phyloP scores from a whole-genome alignment of 2,797 vertebrate genomes.

The Dallia pectoralis region DNA sequence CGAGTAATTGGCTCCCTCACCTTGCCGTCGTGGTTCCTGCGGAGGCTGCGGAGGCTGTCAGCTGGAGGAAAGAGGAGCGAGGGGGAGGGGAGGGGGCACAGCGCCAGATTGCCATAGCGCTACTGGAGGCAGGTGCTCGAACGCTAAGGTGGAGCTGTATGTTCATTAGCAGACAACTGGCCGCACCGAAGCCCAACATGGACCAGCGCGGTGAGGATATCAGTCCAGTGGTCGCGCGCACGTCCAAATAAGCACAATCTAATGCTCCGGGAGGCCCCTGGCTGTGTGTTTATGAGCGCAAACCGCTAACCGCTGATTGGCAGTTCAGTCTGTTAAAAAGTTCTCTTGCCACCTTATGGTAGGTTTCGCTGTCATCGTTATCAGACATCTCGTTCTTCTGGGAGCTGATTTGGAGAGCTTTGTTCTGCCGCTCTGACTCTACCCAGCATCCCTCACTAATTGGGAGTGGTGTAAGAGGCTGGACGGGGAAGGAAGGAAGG shows the following conservation, averaged over 20 bases:
- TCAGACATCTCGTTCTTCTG: constrained; percentile 37
- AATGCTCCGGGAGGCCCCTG: background rate
- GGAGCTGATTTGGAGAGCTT: constrained; percentile 54
- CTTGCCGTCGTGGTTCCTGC: constrained; percentile 35
- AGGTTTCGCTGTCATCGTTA: constrained; percentile 39
- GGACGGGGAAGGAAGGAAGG: background rate
- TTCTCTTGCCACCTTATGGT: constrained; percentile 15
- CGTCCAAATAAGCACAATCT: background rate
- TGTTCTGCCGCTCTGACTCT: constrained; percentile 44
- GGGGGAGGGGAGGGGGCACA: constrained; percentile 21
- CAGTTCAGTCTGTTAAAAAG: constrained; percentile 14
- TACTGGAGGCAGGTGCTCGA: constrained; percentile 2
- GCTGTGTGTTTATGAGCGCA: background rate
- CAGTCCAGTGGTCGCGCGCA: background rate
- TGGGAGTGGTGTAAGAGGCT: constrained; percentile 30
- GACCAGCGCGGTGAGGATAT: background rate
- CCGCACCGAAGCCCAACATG: background rate
- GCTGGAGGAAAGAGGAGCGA: constrained; percentile 6
- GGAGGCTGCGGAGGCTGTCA: constrained; percentile 26
- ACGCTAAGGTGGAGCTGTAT: background rate
- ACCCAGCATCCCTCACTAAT: constrained; percentile 38
- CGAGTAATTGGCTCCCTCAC: constrained; percentile 51
- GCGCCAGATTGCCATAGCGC: background rate
- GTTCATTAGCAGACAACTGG: background rate
- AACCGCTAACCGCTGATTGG: background rate